A percentile compares a stretch with the other conserved stretches of the same genome.
Evolutionary conservation across 2,888 invertebrate genomes (phyloP).

Genomic region (Ctenicera cuprea): DNA sequence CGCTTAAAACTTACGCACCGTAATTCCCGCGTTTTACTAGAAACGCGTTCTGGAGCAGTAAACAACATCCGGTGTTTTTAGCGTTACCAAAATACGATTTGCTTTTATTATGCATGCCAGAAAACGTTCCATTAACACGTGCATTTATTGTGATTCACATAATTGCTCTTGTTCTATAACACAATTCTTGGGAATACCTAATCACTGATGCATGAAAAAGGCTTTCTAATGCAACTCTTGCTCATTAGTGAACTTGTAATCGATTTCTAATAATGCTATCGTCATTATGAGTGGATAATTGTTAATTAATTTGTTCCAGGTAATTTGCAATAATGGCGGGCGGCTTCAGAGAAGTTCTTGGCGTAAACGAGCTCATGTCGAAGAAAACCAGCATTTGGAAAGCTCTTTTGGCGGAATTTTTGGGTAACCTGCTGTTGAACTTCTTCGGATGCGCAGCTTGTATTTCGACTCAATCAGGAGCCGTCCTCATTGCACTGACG

Average conservation of each 20-base stretch:
- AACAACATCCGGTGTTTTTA: constrained; percentile 34
- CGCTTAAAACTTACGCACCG: constrained; percentile 47
- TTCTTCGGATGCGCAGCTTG: constrained; percentile 92
- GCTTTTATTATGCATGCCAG: not conserved
- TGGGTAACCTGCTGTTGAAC: constrained; percentile 91
- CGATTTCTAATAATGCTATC: not conserved
- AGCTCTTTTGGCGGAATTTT: constrained; percentile 89
- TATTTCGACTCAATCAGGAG: constrained; percentile 72
- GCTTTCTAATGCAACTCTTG: not conserved
- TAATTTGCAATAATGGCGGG: constrained; percentile 64
- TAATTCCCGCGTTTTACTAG: constrained; percentile 44
- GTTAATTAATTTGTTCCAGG: constrained; percentile 33
- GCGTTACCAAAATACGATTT: not conserved
- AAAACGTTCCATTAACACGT: not conserved
- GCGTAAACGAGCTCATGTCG: constrained; percentile 82
- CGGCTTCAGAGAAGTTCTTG: constrained; percentile 79
- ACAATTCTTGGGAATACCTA: not conserved
- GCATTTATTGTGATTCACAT: constrained; percentile 1
- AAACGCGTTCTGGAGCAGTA: constrained; percentile 18
- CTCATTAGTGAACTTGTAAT: constrained; percentile 6
- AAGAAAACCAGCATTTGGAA: constrained; percentile 83
- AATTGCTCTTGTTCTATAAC: not conserved
- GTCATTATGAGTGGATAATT: constrained; percentile 20
- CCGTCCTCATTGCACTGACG: constrained; percentile 84
- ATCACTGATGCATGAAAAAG: not conserved